Evolutionary conservation across 2,888 invertebrate species (phyloP).

Genomic region (Tetrapedia diversipes): DNA sequence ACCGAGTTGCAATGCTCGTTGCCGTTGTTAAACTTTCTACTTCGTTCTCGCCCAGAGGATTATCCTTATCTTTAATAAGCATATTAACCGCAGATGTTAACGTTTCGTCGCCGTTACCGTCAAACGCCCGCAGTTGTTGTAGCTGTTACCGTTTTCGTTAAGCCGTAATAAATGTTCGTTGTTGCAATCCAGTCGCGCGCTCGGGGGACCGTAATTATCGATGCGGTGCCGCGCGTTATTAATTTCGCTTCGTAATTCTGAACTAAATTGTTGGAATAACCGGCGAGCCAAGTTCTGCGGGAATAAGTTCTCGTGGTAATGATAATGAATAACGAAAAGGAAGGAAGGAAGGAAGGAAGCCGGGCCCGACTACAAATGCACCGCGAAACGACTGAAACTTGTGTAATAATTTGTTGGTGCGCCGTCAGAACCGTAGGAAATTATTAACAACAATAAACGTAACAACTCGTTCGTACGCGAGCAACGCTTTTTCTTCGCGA

Average conservation of each 20-base stretch:
- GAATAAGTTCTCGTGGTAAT: constrained; percentile 40
- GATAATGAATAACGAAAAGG: constrained; percentile 54
- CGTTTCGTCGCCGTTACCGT: too few species aligned
- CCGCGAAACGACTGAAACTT: constrained; percentile 33
- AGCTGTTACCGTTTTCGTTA: too few species aligned
- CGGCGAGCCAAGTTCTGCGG: constrained; percentile 24
- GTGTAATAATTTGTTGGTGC: constrained; percentile 42
- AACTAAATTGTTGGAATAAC: constrained; percentile 28
- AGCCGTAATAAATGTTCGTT: background rate
- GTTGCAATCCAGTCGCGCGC: too few species aligned
- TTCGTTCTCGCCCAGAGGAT: too few species aligned
- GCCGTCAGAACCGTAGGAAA: constrained; percentile 23
- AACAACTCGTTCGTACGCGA: too few species aligned
- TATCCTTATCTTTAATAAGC: too few species aligned
- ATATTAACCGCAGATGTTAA: too few species aligned
- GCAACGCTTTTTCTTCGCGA: background rate
- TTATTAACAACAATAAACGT: constrained; percentile 29
- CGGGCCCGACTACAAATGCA: constrained; percentile 2
- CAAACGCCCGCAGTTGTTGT: too few species aligned
- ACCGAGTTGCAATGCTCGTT: too few species aligned
- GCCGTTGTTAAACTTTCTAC: too few species aligned
- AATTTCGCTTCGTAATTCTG: constrained; percentile 20
- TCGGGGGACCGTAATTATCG: constrained; percentile 10
- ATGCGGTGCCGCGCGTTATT: constrained; percentile 20
- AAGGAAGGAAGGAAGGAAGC: constrained; percentile 2